Conservation (phyloP, 2,113 vertebrate species). For the Ammospiza nelsoni region DNA sequence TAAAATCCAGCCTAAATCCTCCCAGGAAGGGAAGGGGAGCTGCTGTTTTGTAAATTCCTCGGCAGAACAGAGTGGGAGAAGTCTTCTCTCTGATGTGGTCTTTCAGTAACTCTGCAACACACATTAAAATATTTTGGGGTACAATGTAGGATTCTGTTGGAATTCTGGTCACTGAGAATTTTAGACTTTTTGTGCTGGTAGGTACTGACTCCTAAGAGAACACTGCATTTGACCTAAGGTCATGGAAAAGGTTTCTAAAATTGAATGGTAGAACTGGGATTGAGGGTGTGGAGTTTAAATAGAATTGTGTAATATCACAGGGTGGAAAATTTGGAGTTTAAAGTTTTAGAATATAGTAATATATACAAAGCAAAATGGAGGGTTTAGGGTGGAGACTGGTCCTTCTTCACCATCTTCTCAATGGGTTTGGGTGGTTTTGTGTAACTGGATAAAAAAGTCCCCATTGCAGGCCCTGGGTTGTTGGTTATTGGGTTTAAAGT, state of each 20-base stretch:
- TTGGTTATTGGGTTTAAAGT: neutral
- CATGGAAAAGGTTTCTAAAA: neutral
- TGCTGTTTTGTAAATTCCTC: fast-evolving
- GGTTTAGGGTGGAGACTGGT: neutral
- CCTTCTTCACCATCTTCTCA: neutral
- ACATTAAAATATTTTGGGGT: neutral
- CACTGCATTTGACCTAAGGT: neutral
- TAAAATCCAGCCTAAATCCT: neutral
- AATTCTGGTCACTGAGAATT: neutral
- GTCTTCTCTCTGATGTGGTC: neutral
- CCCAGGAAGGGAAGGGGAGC: neutral
- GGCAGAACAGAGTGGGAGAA: neutral
- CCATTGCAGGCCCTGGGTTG: fast-evolving
- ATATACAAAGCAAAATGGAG: neutral
- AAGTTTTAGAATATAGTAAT: neutral
- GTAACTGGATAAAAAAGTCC: neutral
- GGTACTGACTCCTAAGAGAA: neutral
- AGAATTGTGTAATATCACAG: neutral
- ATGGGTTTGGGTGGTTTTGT: neutral
- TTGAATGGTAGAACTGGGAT: neutral
- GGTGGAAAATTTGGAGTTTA: neutral
- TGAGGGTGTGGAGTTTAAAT: neutral
- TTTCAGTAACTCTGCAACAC: neutral
- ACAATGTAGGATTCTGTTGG: neutral
- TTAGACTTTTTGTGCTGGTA: neutral